Evolutionary conservation across 1,140 invertebrate genomes (phyloP), one percentile per base, ranked within the genome.

Genomic region (Drosophila teissieri): DNA sequence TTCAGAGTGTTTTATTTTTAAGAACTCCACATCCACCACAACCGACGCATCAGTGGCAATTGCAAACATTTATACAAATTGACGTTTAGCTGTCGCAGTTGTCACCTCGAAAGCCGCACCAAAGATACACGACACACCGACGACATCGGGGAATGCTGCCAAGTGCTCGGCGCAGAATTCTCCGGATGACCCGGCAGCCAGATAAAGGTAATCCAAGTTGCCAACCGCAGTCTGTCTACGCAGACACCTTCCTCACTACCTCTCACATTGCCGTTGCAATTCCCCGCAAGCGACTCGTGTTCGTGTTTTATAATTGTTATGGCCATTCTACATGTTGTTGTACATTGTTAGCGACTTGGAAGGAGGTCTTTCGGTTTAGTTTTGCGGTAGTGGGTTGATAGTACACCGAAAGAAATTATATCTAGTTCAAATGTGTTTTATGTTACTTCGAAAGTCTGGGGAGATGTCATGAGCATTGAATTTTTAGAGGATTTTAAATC

Each of bases 161-260:
- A 64, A 40, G 48, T 51, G 48, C 24, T 5, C 27, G 48, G n/a
- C 37, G 67, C 42, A 27, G 45, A 53, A 45, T 78, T 52, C 55
- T 45, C 58, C 39, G 73, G 56, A 69, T 60, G 45, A 60, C 40
- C 37, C 51, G 55, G 42, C 42, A 44, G 31, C 31, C 8, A 36
- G 75, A 83, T 82, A 79, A 83, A 79, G 75, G 82, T 82, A 83
- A 88, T 79, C 56, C 76, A 77, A 88, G 82, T 68, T 72, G 72
- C 64, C 42, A 72, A 88, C 82, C 82, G 65, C 82, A 88, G 53
- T 58, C 78, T 52, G 70, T 63, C 69, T 52, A 54, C 61, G 31
- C 42, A 42, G 72, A 60, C 6, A 2, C 15, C 8, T n/a, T 12
- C 4, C 14, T 37, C 22, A n/a, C 45, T 11, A 3, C 19, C 31